Base-by-base conservation (phyloP, 1,140 invertebrate genomes). In the Plodia interpunctella region DNA sequence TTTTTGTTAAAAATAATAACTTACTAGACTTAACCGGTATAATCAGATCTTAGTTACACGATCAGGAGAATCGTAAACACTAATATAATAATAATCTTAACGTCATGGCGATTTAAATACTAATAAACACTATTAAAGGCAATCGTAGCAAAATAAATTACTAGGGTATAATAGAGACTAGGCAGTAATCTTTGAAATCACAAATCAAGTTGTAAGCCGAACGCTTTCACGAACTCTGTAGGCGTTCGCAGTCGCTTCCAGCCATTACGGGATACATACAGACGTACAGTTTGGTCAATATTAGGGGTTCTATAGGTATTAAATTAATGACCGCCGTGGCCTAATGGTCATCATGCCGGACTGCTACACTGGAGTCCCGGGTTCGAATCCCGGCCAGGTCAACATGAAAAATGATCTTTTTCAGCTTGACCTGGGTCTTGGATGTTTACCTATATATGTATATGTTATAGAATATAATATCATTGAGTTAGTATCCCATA, bases 191-290 rank as follows among this genome's bases (percentile, higher is more conserved):
- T 87, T 83, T 66, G 72, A 73, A 80, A 83, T 81, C 82, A 87
- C 86, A 88, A 88, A 88, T 88, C 83, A 88, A 87, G 77, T 80
- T 80, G 79, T 81, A 83, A 81, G 78, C 66, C 76, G 80, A 80
- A 83, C 72, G 82, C 78, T 85, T 87, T 87, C 80, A 86, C 78
- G 83, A 85, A 65, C 72, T 70, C 73, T 68, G 85, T 88, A 84
- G 83, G 85, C 76, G 63, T 74, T 66, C 58, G 63, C 62, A 68
- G 74, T 78, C 74, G 83, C 83, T 84, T 79, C 83, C 72, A 86
- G 78, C 78, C 55, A 80, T 83, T 77, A 62, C 54, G 13, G 54
- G 65, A 25, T 64, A 78, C 62, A 72, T 51, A 83, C 70, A 49
- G 65, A 32, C 59, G 2, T 6, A 10, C 10, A 4, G 38, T 44